Conservation (phyloP, 2,888 invertebrate species). For the Danaus chrysippus region DNA sequence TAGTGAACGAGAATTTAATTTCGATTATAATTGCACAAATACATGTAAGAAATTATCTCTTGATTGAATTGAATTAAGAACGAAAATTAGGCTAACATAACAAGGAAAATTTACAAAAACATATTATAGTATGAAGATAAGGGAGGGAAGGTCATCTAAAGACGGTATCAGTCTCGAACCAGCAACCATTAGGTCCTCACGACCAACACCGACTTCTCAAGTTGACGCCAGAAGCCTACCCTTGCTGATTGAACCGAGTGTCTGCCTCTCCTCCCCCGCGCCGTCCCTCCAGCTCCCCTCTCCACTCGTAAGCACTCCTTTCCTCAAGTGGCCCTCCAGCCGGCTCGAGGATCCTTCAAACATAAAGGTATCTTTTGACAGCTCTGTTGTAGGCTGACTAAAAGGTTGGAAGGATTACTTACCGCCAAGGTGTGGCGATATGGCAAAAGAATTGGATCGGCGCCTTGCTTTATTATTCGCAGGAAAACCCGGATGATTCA, state of each 20-base stretch:
- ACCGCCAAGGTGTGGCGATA: constrained; percentile 21
- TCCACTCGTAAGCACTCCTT: constrained; percentile 37
- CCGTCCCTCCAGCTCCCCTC: constrained; percentile 27
- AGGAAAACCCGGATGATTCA: constrained; percentile 2
- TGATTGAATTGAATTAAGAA: too few species aligned
- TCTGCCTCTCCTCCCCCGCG: constrained; percentile 30
- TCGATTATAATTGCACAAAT: too few species aligned
- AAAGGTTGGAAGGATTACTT: constrained; percentile 29
- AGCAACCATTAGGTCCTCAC: constrained; percentile 42
- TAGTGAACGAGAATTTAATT: too few species aligned
- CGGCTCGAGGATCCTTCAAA: constrained; percentile 35
- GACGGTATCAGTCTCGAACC: constrained; percentile 74
- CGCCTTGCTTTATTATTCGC: constrained; percentile 6
- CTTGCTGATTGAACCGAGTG: constrained; percentile 42
- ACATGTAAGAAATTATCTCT: too few species aligned
- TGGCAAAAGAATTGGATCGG: constrained; percentile 9
- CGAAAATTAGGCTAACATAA: not conserved
- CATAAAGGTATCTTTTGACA: constrained; percentile 65
- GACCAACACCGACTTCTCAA: constrained; percentile 70
- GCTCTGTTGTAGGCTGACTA: constrained; percentile 36
- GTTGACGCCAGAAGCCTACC: constrained; percentile 58
- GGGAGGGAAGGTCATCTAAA: constrained; percentile 46
- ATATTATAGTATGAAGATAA: constrained; percentile 49
- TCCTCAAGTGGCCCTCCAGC: constrained; percentile 41
- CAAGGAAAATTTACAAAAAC: constrained; percentile 10